A percentile compares a stretch with the other conserved stretches of the same genome.
phyloP scores from a whole-genome alignment of 2,797 vertebrate species.

The Serranus cabrilla region DNA sequence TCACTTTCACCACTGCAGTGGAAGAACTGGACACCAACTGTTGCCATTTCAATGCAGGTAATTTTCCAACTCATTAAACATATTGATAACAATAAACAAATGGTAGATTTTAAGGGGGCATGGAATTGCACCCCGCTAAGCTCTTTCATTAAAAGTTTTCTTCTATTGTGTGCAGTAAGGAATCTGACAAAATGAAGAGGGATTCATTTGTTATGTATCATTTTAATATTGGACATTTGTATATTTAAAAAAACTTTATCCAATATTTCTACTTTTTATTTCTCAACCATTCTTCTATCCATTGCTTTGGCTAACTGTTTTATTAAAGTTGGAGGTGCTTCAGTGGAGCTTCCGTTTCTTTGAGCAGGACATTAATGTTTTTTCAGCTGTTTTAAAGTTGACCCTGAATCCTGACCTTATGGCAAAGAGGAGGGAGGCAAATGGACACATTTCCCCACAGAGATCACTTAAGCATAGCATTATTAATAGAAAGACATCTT shows the following conservation, averaged over 20 bases:
- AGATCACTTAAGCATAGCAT: conserved; percentile 37
- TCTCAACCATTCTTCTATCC: too few relatives aligned
- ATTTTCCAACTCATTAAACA: conserved; percentile 73
- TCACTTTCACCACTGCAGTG: conserved; percentile 50
- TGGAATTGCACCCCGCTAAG: conserved; percentile 32
- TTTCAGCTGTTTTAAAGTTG: conserved; percentile 11
- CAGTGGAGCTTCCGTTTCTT: conserved; percentile 6
- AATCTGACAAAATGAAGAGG: conserved; percentile 30
- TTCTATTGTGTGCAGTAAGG: conserved; percentile 28
- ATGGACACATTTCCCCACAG: conserved; percentile 25
- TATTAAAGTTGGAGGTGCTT: conserved; percentile 5
- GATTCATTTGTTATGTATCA: not conserved
- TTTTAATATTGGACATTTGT: too few relatives aligned
- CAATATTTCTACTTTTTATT: too few relatives aligned
- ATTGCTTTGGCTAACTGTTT: too few relatives aligned
- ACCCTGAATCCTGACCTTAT: conserved; percentile 45
- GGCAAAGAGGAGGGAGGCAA: conserved; percentile 11
- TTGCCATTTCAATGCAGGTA: conserved; percentile 63
- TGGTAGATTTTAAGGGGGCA: conserved; percentile 44
- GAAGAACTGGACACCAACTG: conserved; percentile 63
- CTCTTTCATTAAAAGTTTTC: conserved; percentile 61
- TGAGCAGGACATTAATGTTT: conserved; percentile 25
- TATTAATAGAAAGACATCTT: conserved; percentile 30
- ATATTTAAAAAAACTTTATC: too few relatives aligned
- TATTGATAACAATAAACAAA: conserved; percentile 73